Percentiles rank a stretch among this genome's conserved stretches.
phyloP scores from a whole-genome alignment of 2,113 vertebrate species.

The Neoarius graeffei region DNA sequence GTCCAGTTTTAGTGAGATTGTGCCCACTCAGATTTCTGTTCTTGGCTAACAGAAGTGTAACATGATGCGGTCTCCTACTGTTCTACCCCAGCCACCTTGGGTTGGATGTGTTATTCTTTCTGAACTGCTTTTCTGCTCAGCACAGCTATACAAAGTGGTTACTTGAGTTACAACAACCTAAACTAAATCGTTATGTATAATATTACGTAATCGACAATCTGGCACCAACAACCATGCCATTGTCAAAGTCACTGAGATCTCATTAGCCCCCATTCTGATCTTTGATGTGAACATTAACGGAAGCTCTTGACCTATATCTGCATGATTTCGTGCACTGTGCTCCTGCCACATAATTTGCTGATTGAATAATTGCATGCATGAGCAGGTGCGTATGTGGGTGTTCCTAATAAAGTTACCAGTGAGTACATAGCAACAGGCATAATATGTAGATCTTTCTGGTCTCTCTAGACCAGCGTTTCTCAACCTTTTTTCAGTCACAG shows the following conservation, averaged over 20 bases:
- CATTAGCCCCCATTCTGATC: neutral
- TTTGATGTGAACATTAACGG: neutral
- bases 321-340: neutral
- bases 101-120: neutral
- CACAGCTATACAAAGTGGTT: neutral
- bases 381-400: neutral
- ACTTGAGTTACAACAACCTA: no score
- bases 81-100: neutral
- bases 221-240: neutral
- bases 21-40: neutral
- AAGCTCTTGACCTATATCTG: neutral
- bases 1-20: neutral
- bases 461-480: no score
- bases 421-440: neutral
- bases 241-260: neutral
- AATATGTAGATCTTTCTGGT: neutral
- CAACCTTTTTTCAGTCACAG: no score
- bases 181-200: neutral
- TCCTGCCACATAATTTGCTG: neutral
- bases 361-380: neutral
- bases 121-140: neutral
- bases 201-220: neutral
- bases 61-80: neutral
- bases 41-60: neutral
- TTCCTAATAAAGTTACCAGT: neutral